phyloP scores from a whole-genome alignment of 2,888 invertebrate genomes.

The Macropis europaea region DNA sequence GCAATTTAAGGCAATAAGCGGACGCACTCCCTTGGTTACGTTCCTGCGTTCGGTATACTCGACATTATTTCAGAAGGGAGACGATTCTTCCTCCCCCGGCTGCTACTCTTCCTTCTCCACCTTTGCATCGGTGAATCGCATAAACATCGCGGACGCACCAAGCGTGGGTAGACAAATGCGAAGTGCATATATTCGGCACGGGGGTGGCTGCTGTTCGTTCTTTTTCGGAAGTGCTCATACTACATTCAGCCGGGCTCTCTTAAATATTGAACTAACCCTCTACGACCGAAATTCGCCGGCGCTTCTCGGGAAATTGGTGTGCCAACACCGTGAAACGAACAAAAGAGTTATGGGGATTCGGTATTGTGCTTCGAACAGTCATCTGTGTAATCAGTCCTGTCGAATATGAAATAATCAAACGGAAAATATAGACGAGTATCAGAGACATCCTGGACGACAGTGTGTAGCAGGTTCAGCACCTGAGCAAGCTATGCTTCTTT shows the following conservation, averaged over 20 bases:
- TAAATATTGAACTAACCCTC: slow-evolving; percentile 40
- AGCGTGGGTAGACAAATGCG: slow-evolving; percentile 57
- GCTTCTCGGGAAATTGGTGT: slow-evolving; percentile 21
- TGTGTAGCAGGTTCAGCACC: too few species aligned
- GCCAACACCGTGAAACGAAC: neutral
- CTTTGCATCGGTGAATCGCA: slow-evolving; percentile 54
- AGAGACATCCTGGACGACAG: too few species aligned
- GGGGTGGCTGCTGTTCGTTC: slow-evolving; percentile 33
- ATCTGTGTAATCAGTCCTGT: neutral
- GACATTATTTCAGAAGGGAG: slow-evolving; percentile 64
- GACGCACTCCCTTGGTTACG: slow-evolving; percentile 58
- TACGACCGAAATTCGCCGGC: slow-evolving; percentile 22
- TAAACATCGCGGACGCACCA: slow-evolving; percentile 54
- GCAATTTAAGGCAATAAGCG: slow-evolving; percentile 77
- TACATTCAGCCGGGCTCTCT: slow-evolving; percentile 10
- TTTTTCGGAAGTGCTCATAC: slow-evolving; percentile 40
- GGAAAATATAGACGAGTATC: too few species aligned
- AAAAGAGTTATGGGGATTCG: neutral
- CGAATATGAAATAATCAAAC: too few species aligned
- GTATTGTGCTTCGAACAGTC: neutral
- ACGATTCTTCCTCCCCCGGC: slow-evolving; percentile 33
- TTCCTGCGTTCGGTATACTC: slow-evolving; percentile 55
- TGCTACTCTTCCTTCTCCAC: slow-evolving; percentile 29
- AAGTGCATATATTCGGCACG: slow-evolving; percentile 53
- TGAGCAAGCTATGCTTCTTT: too few species aligned